Percentiles rank a stretch among this genome's conserved stretches.
These are phyloP conservation scores for Tolmerus cingulatus DNA, from an alignment of 2,888 invertebrate species.

Conservation along the genomic window DNA sequence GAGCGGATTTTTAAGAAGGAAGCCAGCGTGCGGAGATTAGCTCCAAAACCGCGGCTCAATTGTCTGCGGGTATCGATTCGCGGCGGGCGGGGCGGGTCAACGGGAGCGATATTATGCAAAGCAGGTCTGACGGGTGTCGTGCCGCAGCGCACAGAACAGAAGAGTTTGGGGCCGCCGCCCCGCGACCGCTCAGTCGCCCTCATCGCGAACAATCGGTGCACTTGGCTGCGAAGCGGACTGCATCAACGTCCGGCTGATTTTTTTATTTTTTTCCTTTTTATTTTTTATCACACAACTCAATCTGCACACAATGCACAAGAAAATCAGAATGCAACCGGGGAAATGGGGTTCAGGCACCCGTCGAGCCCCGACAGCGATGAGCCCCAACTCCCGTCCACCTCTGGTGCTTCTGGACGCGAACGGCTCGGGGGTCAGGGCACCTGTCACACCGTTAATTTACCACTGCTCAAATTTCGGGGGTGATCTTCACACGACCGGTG, in stretches of 20 bases:
- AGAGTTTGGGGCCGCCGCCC: neutral
- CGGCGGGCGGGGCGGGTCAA: neutral
- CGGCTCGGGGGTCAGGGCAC: slow-evolving; percentile 8
- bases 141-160: neutral
- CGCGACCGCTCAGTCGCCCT: neutral
- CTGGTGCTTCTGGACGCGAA: neutral
- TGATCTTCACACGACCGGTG: neutral
- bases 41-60: neutral
- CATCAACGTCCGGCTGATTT: slow-evolving; percentile 2
- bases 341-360: neutral
- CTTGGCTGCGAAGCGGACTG: neutral
- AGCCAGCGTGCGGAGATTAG: neutral
- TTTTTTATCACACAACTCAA: neutral
- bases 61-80: neutral
- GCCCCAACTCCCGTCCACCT: neutral
- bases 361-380: neutral
- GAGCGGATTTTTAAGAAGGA: neutral
- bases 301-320: slow-evolving; percentile 3
- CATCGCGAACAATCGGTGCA: neutral
- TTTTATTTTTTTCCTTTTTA: neutral
- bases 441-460: slow-evolving; percentile 6
- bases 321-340: neutral
- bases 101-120: slow-evolving; percentile 19
- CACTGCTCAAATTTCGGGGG: neutral
- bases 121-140: neutral